A percentile compares a stretch with the other conserved stretches of the same genome.
These are phyloP conservation scores for Mugil cephalus DNA, from an alignment of 2,113 vertebrate genomes.

Conservation along the genomic window DNA sequence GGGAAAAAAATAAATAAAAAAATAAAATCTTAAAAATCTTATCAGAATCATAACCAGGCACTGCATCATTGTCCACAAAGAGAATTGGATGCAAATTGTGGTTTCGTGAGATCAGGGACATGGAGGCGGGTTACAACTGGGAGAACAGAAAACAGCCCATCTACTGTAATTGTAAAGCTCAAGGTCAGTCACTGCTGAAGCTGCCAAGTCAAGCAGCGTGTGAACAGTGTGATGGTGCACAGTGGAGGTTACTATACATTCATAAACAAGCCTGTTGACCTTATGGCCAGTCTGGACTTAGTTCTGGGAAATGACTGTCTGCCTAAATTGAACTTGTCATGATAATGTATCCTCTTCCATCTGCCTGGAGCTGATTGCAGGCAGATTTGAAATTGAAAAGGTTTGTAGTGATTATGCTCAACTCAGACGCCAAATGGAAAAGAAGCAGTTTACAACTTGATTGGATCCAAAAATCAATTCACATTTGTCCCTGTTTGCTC, in stretches of 20 bases:
- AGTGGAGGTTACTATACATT: conserved; percentile 39
- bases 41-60: neutral
- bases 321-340: conserved; percentile 21
- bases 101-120: conserved; percentile 21
- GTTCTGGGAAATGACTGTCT: conserved; percentile 15
- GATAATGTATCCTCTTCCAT: conserved; percentile 33
- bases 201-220: conserved; percentile 35
- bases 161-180: conserved; percentile 25
- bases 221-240: conserved; percentile 30
- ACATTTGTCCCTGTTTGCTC: conserved; percentile 1
- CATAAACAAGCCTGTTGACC: conserved; percentile 54
- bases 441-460: conserved; percentile 25
- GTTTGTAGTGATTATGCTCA: conserved; percentile 14
- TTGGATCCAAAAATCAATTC: conserved; percentile 30
- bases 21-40: conserved; percentile 6
- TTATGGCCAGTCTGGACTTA: conserved; percentile 18
- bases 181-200: conserved; percentile 46
- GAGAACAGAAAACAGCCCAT: neutral
- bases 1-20: neutral
- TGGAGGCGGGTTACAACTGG: neutral
- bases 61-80: neutral
- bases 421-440: conserved; percentile 16
- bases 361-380: conserved; percentile 46
- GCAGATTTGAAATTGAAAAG: conserved; percentile 34
- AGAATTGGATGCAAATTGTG: conserved; percentile 1